These are phyloP conservation scores for Ispidina lecontei DNA, from an alignment of 2,797 vertebrate species.

Conservation along the genomic window DNA sequence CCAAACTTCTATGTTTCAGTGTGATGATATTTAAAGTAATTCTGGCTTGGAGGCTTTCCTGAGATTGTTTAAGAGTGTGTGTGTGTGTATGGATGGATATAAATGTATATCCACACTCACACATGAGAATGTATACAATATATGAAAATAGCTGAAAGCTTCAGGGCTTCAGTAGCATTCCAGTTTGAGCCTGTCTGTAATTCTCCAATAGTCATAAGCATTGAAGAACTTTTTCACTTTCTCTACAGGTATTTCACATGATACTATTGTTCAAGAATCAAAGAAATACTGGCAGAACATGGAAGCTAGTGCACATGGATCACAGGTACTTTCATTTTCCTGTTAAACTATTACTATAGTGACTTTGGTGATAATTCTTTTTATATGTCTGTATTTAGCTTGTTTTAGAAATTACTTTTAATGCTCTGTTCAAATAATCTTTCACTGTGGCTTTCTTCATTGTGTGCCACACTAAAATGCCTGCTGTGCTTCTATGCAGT, in stretches of 20 bases:
- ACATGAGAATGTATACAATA: neutral
- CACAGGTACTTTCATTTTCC: constrained; percentile 81
- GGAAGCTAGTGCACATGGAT: constrained; percentile 80
- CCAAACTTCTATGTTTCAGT: neutral
- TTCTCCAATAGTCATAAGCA: neutral
- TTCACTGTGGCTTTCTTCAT: neutral
- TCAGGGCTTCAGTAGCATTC: neutral
- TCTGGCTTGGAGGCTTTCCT: neutral
- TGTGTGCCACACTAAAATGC: neutral
- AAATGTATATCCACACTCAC: neutral
- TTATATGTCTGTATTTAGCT: neutral
- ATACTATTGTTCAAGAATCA: constrained; percentile 91
- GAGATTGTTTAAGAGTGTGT: neutral
- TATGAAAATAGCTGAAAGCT: neutral
- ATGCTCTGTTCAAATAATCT: neutral
- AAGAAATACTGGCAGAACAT: constrained; percentile 87
- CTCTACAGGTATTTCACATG: constrained; percentile 86
- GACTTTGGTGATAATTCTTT: neutral
- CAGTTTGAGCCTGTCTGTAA: neutral
- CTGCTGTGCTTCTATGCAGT: neutral
- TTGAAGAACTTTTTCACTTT: neutral
- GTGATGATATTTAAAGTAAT: neutral
- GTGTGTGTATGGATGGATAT: neutral
- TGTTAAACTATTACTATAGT: neutral
- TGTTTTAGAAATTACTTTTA: neutral